Evolutionary conservation across 2,797 vertebrate species (phyloP), one percentile per base, ranked within the genome.

Genomic region (Scleropages formosus): DNA sequence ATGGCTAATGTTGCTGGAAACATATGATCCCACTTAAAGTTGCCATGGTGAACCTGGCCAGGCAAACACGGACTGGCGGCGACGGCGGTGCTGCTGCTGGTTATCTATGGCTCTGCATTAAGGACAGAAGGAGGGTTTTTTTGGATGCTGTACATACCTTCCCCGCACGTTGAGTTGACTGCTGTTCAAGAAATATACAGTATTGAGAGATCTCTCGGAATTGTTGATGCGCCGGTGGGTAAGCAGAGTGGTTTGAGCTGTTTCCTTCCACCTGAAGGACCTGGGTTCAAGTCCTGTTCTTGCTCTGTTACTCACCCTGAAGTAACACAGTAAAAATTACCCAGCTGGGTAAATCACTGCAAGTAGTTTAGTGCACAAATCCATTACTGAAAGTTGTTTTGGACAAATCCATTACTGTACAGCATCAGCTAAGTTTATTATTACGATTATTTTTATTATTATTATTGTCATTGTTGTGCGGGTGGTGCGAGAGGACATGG

Each of bases 41-140:
- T 76, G 20, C 68, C 26, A 71, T 56, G 47, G 75, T 56, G 56
- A 76, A 70, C 62, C 53, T 44, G 71, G 68, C n/a, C 44, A 22
- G n/a, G 75, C 26, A 69, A 24, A 53, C 20, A 63, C 49, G 63
- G 31, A 47, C 73, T 13, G 18, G 44, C 61, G 71, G 71, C 71
- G 39, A 31, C n/a, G n/a, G n/a, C n/a, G n/a, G n/a, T n/a, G n/a
- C n/a, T n/a, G n/a, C n/a, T n/a, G n/a, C n/a, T 44, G 56, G 56
- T 46, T 73, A 22, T 6, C 71, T 61, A 46, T 62, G 61, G 61
- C 47, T 46, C 46, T 20, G 12, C 56, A 62, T 73, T 62, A 61
- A 15, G 46, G 16, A 44, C 56, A 73, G n/a, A 59, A 39, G 31
- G 47, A n/a, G 16, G 27, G 2, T 39, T 18, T 56, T 27, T 39